Percentiles rank a stretch among this genome's conserved stretches.
These are phyloP conservation scores for Pelobates fuscus DNA, from an alignment of 2,113 vertebrate genomes.

Conservation along the genomic window DNA sequence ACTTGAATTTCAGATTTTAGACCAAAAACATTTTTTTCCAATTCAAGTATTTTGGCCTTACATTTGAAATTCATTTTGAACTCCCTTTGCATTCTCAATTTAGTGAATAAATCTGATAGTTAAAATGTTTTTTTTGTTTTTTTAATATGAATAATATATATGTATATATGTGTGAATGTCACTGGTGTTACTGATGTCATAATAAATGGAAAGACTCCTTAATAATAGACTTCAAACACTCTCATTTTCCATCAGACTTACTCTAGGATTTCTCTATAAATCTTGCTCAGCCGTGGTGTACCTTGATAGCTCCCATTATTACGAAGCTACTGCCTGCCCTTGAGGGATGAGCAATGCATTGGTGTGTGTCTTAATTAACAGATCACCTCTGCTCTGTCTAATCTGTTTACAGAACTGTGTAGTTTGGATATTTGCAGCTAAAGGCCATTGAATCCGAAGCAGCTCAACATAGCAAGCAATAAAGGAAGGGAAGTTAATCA, in stretches of 20 bases:
- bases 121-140: too few relatives aligned
- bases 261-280: constrained; percentile 9
- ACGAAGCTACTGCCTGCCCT: constrained; percentile 6
- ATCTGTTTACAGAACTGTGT: not conserved
- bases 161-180: too few relatives aligned
- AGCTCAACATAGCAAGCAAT: too few relatives aligned
- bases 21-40: too few relatives aligned
- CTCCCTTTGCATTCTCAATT: too few relatives aligned
- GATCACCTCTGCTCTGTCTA: constrained; percentile 18
- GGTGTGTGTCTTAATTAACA: constrained; percentile 1
- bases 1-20: too few relatives aligned
- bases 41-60: too few relatives aligned
- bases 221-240: constrained; percentile 24
- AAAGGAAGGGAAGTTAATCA: too few relatives aligned
- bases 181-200: not conserved
- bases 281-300: constrained; percentile 7
- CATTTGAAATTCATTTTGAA: too few relatives aligned
- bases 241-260: constrained; percentile 1
- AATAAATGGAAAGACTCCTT: not conserved
- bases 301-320: not conserved
- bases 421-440: not conserved
- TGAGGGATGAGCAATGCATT: not conserved
- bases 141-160: too few relatives aligned
- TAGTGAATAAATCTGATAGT: too few relatives aligned
- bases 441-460: too few relatives aligned